Percentiles rank a stretch among this genome's conserved stretches.
Conservation (phyloP, 2,797 vertebrate species). For the Telmatherina bonti region DNA sequence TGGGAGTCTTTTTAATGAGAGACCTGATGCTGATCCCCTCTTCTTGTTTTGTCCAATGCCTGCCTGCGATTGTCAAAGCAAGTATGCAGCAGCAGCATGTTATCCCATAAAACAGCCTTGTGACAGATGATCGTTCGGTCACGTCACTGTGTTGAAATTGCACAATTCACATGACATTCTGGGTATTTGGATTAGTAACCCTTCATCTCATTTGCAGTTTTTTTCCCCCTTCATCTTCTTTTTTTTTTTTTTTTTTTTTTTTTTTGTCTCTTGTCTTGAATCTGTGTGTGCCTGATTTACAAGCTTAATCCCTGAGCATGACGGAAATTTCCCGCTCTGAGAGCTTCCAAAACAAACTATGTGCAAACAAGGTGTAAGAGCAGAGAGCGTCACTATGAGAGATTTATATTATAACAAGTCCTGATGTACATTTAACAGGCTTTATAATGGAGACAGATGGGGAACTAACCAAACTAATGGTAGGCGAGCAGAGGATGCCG, state of each 20-base stretch:
- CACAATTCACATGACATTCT: slow-evolving; percentile 55
- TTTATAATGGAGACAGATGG: slow-evolving; percentile 74
- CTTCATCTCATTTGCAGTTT: slow-evolving; percentile 38
- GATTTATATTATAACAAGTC: slow-evolving; percentile 68
- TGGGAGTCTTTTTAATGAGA: slow-evolving; percentile 60
- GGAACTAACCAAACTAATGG: slow-evolving; percentile 64
- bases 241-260: no score
- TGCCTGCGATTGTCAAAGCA: slow-evolving; percentile 51
- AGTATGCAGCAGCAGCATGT: slow-evolving; percentile 37
- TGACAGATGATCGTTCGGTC: slow-evolving; percentile 58
- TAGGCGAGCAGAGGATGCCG: slow-evolving; percentile 61
- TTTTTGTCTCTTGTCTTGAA: slow-evolving; percentile 28
- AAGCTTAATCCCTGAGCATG: slow-evolving; percentile 56
- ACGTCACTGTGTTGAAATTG: slow-evolving; percentile 41
- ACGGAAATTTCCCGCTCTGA: slow-evolving; percentile 40
- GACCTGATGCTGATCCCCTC: slow-evolving; percentile 30
- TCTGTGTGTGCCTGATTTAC: slow-evolving; percentile 55
- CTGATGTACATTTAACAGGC: slow-evolving; percentile 71
- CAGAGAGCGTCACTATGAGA: slow-evolving; percentile 33
- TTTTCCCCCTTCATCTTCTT: slow-evolving; percentile 22
- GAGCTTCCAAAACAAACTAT: slow-evolving; percentile 55
- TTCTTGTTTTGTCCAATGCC: slow-evolving; percentile 41
- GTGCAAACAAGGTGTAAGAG: slow-evolving; percentile 40
- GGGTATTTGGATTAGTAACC: slow-evolving; percentile 47
- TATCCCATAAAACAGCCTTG: slow-evolving; percentile 36